Conservation (phyloP, 2,888 invertebrate species). For the Julus scandinavius region DNA sequence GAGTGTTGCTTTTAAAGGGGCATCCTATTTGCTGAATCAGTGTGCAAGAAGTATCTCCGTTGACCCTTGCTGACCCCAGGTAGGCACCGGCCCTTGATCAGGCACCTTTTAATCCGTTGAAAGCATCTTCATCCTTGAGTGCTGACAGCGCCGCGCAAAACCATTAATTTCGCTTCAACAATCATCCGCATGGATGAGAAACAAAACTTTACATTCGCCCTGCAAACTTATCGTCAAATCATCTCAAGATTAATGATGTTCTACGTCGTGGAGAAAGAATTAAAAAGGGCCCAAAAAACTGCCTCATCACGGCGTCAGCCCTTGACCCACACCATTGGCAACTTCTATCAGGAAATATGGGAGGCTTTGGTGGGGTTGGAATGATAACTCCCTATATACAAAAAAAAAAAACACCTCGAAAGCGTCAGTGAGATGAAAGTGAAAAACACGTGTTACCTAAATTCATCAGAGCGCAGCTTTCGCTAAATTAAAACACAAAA, state of each 20-base stretch:
- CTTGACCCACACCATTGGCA: constrained; percentile 41
- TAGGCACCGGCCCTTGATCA: constrained; percentile 43
- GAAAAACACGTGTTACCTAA: constrained; percentile 12
- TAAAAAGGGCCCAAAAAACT: constrained; percentile 46
- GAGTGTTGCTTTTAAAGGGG: constrained; percentile 13
- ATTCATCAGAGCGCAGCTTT: constrained; percentile 37
- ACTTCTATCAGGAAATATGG: background rate
- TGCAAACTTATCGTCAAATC: constrained; percentile 26
- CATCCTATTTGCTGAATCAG: background rate
- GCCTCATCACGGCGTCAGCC: constrained; percentile 40
- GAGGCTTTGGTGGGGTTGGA: background rate
- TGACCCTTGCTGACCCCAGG: background rate
- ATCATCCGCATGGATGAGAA: constrained; percentile 45
- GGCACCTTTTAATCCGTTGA: constrained; percentile 32
- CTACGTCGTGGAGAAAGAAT: constrained; percentile 11
- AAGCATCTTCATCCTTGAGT: constrained; percentile 37
- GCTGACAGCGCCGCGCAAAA: background rate
- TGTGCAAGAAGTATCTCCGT: background rate
- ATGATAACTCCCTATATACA: background rate
- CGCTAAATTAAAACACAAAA: constrained; percentile 7
- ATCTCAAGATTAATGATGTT: constrained; percentile 43
- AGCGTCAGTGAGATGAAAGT: constrained; percentile 2
- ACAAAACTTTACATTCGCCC: constrained; percentile 36
- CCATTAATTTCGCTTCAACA: constrained; percentile 35
- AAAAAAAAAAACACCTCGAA: background rate